Percentiles rank a stretch among this genome's conserved stretches.
Evolutionary conservation across 2,113 vertebrate species (phyloP).

Genomic region (Pogonocichla stellata): DNA sequence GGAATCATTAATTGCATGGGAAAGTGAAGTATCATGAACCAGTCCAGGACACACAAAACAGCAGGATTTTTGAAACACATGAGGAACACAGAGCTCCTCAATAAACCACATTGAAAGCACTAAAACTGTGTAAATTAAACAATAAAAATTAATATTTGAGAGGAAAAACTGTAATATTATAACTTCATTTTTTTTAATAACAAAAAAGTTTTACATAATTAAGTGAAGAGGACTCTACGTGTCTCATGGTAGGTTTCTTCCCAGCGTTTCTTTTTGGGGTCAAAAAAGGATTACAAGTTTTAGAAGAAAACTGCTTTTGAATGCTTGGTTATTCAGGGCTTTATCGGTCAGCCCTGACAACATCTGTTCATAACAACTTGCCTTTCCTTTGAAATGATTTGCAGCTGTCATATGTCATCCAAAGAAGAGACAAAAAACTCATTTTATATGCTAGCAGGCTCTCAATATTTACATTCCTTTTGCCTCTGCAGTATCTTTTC

Average conservation of each 20-base stretch:
- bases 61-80: background rate
- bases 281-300: background rate
- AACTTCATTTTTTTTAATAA: background rate
- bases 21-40: background rate
- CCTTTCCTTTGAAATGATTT: background rate
- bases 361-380: background rate
- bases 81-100: background rate
- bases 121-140: background rate
- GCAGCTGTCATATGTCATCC: background rate
- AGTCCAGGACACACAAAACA: background rate
- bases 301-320: background rate
- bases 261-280: background rate
- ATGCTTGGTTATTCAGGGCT: background rate
- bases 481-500: background rate
- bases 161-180: background rate
- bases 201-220: background rate
- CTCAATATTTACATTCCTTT: slow-evolving; percentile 21
- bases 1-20: background rate
- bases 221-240: background rate
- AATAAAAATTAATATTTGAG: background rate
- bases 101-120: background rate
- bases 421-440: background rate
- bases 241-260: background rate
- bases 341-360: background rate
- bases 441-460: background rate